These are phyloP conservation scores for Pristionchus exspectatus DNA, from an alignment of 2,888 invertebrate species.

Conservation along the genomic window DNA sequence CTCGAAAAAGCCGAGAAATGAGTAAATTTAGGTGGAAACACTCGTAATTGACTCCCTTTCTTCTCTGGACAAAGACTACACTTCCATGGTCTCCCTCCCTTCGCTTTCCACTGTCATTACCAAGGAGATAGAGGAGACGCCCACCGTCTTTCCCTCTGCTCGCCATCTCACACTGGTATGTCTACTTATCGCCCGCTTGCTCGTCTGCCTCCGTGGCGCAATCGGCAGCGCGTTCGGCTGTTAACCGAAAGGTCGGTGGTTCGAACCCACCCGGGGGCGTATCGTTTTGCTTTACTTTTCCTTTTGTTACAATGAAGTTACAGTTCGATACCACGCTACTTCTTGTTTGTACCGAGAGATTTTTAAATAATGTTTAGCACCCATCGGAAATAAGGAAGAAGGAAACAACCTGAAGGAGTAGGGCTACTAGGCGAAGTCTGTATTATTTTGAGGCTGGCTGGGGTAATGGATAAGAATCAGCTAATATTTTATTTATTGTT, in stretches of 20 bases:
- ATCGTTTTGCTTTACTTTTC: conserved; percentile 51
- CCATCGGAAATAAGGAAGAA: background rate
- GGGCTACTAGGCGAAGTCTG: too few relatives aligned
- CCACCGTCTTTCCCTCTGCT: background rate
- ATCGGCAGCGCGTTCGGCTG: conserved; percentile 78
- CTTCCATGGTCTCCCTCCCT: conserved; percentile 33
- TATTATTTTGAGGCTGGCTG: background rate
- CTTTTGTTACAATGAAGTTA: background rate
- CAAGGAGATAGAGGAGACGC: background rate
- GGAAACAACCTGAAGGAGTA: too few relatives aligned
- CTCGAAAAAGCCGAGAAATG: background rate
- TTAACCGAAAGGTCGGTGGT: conserved; percentile 78
- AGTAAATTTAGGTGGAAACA: conserved; percentile 34
- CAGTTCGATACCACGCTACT: too few relatives aligned
- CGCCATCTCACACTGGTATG: conserved; percentile 13
- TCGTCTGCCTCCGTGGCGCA: conserved; percentile 65
- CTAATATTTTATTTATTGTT: background rate
- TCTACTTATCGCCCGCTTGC: background rate
- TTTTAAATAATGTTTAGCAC: background rate
- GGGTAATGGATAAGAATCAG: background rate
- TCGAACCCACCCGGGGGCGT: conserved; percentile 75
- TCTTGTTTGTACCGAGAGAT: too few relatives aligned
- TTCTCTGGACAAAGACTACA: conserved; percentile 57
- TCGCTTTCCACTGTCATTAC: conserved; percentile 3
- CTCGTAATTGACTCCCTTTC: conserved; percentile 24